These are phyloP conservation scores for Pantala flavescens DNA, from an alignment of 1,140 invertebrate species.

Conservation along the genomic window DNA sequence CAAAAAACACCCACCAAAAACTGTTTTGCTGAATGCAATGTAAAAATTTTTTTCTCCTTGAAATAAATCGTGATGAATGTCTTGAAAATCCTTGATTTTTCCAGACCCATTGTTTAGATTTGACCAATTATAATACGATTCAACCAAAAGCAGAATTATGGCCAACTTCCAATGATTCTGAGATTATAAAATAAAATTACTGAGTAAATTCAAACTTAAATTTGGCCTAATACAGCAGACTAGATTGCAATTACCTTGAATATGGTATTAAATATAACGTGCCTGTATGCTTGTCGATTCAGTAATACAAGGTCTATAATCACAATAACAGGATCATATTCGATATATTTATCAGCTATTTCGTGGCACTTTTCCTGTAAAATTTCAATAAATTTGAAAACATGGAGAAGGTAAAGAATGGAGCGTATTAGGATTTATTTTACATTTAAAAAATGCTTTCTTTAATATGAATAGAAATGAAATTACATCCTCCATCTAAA, in stretches of 20 bases:
- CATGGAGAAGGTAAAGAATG: background rate
- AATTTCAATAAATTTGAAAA: conserved; percentile 16
- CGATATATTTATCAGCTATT: conserved; percentile 77
- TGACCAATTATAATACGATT: background rate
- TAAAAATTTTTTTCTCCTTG: background rate
- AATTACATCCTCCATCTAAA: no score
- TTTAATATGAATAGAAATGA: no score
- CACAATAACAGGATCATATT: conserved; percentile 74
- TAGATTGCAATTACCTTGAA: conserved; percentile 17
- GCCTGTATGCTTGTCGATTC: conserved; percentile 66
- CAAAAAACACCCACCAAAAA: background rate
- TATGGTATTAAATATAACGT: conserved; percentile 63
- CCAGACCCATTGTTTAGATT: background rate
- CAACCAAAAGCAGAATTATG: background rate
- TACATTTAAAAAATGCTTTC: no score
- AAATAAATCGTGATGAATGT: background rate
- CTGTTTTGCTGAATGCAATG: background rate
- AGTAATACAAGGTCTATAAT: conserved; percentile 71
- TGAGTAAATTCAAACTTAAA: background rate
- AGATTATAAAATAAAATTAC: background rate
- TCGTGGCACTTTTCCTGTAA: conserved; percentile 59
- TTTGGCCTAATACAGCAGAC: background rate
- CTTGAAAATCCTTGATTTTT: background rate
- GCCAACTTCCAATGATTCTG: conserved; percentile 5
- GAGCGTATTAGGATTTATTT: conserved; percentile 11